Percentiles rank a stretch among this genome's conserved stretches.
Conservation (phyloP, 2,888 invertebrate species). For the Aelia acuminata region DNA sequence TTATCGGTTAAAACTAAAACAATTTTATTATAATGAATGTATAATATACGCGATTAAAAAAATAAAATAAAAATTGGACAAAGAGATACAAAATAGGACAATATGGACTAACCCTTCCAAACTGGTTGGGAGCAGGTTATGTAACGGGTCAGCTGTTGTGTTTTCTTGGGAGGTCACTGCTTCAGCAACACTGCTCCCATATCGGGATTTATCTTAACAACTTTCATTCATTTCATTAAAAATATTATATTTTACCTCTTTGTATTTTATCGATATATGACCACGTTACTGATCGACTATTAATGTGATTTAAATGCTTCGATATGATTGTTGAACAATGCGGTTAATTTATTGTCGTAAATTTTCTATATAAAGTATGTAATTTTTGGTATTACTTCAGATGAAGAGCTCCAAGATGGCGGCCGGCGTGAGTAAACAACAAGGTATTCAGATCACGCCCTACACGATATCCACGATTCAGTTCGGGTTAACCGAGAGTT, state of each 20-base stretch:
- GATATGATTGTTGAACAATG: no score
- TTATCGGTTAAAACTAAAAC: background rate
- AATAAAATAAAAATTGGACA: background rate
- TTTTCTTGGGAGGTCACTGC: background rate
- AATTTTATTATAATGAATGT: background rate
- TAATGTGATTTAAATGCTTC: background rate
- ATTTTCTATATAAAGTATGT: no score
- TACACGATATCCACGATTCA: no score
- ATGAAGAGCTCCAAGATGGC: no score
- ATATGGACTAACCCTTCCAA: background rate
- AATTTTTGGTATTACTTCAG: no score
- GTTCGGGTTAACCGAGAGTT: no score
- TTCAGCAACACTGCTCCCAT: background rate
- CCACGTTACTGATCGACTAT: background rate
- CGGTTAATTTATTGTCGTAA: no score
- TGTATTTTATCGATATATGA: background rate
- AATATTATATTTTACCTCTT: background rate
- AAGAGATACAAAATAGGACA: background rate
- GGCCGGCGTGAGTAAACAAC: no score
- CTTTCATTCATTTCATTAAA: background rate
- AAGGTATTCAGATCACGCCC: no score
- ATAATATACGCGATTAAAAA: background rate
- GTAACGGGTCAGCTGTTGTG: constrained; percentile 23
- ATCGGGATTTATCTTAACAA: background rate
- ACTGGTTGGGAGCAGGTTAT: background rate